Percentiles rank a stretch among this genome's conserved stretches.
Evolutionary conservation across 2,797 vertebrate genomes (phyloP).

Genomic region (Vespertilio murinus): DNA sequence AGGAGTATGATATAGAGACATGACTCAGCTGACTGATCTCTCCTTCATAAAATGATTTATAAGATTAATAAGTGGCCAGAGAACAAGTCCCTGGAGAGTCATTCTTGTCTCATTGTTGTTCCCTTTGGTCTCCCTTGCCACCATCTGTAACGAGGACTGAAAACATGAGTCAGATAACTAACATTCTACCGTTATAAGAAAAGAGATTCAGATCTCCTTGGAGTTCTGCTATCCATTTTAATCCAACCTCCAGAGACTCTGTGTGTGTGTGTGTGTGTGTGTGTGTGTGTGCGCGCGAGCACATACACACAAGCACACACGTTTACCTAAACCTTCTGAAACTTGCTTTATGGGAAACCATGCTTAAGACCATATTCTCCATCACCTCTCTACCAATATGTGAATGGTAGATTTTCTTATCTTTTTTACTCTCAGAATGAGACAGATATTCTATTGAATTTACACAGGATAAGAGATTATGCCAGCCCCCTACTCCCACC

Average conservation of each 20-base stretch:
- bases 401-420: not conserved
- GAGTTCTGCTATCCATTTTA: not conserved
- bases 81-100: not conserved
- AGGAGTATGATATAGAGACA: accelerated
- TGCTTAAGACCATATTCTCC: not conserved
- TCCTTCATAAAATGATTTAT: not conserved
- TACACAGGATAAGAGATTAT: not conserved
- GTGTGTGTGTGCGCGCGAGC: not conserved
- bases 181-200: not conserved
- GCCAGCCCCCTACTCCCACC: not conserved
- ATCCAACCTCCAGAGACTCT: not conserved
- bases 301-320: not conserved
- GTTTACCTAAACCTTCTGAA: not conserved
- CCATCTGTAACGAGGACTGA: not conserved
- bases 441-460: not conserved
- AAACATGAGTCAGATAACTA: not conserved
- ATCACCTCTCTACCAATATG: not conserved
- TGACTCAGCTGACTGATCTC: accelerated
- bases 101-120: not conserved
- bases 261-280: not conserved
- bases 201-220: not conserved
- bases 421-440: not conserved
- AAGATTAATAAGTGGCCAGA: not conserved
- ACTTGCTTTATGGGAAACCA: not conserved
- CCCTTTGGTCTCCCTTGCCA: not conserved